Evolutionary conservation across 1,140 invertebrate genomes (phyloP), one percentile per base, ranked within the genome.

Genomic region (Tetragonula clypearis): DNA sequence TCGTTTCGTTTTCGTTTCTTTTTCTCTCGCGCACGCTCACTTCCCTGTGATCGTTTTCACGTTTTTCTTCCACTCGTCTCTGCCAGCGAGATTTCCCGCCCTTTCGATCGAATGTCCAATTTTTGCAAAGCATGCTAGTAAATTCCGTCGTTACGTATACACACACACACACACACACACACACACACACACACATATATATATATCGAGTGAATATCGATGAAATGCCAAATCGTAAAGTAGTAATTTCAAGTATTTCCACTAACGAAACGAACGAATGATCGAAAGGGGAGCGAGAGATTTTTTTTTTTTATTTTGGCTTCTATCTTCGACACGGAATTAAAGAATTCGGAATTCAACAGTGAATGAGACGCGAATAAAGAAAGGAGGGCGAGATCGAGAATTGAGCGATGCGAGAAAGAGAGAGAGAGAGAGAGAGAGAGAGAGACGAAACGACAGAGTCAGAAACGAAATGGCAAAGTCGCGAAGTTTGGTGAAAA

Each of bases 181-280:
- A 30, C 30, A 49, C 8, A 49, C 41, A 49, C 60, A n/a, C 15
- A 15, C 1, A 30, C 30, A 30, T 30, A 30, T 30, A 30, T 30
- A 30, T 30, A 41, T 72, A 73, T 58, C 23, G 79, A 55, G 65
- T 60, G 35, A 41, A 21, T 30, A 21, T 53, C 79, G 69, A 81
- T n/a, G 23, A 72, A 66, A 60, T 60, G 79, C 68, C 79, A 82
- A 82, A 78, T 65, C 41, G 71, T 26, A 41, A 74, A 74, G 11
- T 49, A 82, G 56, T 82, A 74, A 30, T 82, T 74, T 55, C 60
- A 65, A 65, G 49, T 35, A 56, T 74, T 56, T 30, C 6, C 30
- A 35, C 56, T n/a, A 9, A 58, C 55, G 19, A 58, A 53, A 73
- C 30, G 41, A 76, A 41, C 17, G 60, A 5, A 26, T 60, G 60